Evolutionary conservation across 1,140 invertebrate species (phyloP).

Genomic region (Rhyacophila brunnea): DNA sequence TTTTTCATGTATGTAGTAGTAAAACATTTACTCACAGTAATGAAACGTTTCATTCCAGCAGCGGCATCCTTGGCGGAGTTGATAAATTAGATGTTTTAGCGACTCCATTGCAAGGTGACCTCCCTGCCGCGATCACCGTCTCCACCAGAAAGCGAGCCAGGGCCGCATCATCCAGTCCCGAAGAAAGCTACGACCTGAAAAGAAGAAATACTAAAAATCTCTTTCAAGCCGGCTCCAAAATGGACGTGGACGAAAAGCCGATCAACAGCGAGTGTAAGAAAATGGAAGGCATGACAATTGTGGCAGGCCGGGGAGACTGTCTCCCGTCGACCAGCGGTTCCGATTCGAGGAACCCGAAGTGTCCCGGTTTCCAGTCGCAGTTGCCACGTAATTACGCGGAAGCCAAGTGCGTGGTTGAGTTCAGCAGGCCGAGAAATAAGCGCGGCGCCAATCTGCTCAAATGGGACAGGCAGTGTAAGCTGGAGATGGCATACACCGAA

Average conservation of each 20-base stretch:
- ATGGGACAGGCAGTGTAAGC: constrained; percentile 58
- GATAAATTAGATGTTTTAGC: constrained; percentile 20
- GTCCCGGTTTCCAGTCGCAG: constrained; percentile 5
- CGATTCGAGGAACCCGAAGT: not conserved
- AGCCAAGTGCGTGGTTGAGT: constrained; percentile 54
- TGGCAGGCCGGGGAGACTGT: constrained; percentile 50
- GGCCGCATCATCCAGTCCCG: constrained; percentile 22
- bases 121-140: constrained; percentile 11
- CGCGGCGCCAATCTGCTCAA: constrained; percentile 50
- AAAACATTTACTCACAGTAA: too few species aligned
- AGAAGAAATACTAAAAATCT: constrained; percentile 24
- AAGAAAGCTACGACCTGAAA: constrained; percentile 12
- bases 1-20: too few species aligned
- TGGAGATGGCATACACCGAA: constrained; percentile 56
- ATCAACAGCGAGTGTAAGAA: not conserved
- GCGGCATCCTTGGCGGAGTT: too few species aligned
- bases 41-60: too few species aligned
- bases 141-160: constrained; percentile 19
- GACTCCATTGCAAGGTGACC: constrained; percentile 18
- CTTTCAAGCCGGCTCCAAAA: constrained; percentile 32
- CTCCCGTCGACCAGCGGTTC: constrained; percentile 44
- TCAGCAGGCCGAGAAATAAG: constrained; percentile 52
- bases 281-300: constrained; percentile 39
- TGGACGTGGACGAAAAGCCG: constrained; percentile 25
- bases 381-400: constrained; percentile 22